Evolutionary conservation across 2,888 invertebrate genomes (phyloP), one percentile per base, ranked within the genome.

Genomic region (Dicyrtomina minuta): DNA sequence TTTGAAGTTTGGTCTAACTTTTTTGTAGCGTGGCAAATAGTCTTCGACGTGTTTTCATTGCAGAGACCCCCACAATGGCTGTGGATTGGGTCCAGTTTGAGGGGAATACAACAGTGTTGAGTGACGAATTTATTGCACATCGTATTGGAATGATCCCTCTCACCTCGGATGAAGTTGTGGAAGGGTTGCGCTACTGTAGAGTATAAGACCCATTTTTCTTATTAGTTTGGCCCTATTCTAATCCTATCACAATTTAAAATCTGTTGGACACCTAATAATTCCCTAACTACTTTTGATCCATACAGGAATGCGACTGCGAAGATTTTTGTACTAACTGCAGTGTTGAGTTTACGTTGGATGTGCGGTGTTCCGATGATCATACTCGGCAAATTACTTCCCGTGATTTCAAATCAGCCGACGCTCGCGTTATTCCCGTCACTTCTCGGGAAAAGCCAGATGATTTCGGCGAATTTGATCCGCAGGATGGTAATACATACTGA

Each of bases 71-170:
- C 64, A 97, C 95, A 8, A 88, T 98, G 87, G 99, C 99, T 8
- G 98, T 99, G 72, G 99, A 99, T 84, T 99, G 98, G 99, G 95
- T 99, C 6, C 98, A 99, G 83, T 85, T 99, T 67, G 98, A 99
- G 84, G 92, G 95, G 0, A 99, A 99, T 83, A 97, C 98, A 0
- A 96, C 97, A 0, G 98, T 99, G 22, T 84, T 99, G 17, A 96
- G 97, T 81, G 99, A 99, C 81, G 99, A 99, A 84, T 99, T 99
- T 82, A 86, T 99, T 49, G 95, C 99, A 0, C 98, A 99, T 81
- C 88, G 99, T 70, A 92, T 99, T 79, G 99, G 99, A 2, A 87
- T 99, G 58, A 96, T 99, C 80, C 94, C 94, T 0, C 83, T 99
- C 1, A 95, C 96, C 75, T 97, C 97, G 33, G 98, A 99, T 81